Percentiles rank a stretch among this genome's conserved stretches.
These are phyloP conservation scores for Phocides pigmalion DNA, from an alignment of 1,140 invertebrate genomes.

Conservation along the genomic window DNA sequence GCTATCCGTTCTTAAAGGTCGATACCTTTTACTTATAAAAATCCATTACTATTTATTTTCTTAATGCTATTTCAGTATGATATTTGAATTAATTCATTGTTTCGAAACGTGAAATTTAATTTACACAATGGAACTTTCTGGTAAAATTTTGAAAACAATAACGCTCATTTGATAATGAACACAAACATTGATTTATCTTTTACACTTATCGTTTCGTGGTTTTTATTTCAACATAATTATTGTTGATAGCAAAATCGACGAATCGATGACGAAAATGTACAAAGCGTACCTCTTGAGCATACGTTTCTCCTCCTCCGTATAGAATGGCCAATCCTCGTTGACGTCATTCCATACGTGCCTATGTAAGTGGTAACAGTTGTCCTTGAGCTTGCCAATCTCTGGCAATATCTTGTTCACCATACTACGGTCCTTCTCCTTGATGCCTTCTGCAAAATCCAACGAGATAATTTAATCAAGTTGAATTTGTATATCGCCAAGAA, in stretches of 20 bases:
- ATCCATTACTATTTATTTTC: too few relatives aligned
- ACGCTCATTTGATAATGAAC: neutral
- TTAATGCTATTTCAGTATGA: too few relatives aligned
- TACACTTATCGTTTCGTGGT: conserved; percentile 20
- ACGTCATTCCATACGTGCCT: conserved; percentile 96
- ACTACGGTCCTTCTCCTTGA: conserved; percentile 92
- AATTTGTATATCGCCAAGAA: conserved; percentile 20
- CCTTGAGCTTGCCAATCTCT: conserved; percentile 91
- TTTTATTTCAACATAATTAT: conserved; percentile 4
- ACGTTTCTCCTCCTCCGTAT: conserved; percentile 93
- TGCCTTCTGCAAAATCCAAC: conserved; percentile 89
- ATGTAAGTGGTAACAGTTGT: conserved; percentile 94
- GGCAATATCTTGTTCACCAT: conserved; percentile 90
- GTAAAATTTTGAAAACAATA: conserved; percentile 5
- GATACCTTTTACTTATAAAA: too few relatives aligned
- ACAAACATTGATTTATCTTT: conserved; percentile 2
- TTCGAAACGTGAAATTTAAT: too few relatives aligned
- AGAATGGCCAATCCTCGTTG: conserved; percentile 96
- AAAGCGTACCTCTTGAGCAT: conserved; percentile 92
- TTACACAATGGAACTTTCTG: neutral
- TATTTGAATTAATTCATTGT: too few relatives aligned
- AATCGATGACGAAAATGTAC: conserved; percentile 19
- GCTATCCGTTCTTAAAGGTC: too few relatives aligned
- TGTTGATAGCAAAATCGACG: conserved; percentile 15
- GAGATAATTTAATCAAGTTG: conserved; percentile 40